Evolutionary conservation across 2,113 vertebrate species (phyloP).

Genomic region (Nettapus auritus): DNA sequence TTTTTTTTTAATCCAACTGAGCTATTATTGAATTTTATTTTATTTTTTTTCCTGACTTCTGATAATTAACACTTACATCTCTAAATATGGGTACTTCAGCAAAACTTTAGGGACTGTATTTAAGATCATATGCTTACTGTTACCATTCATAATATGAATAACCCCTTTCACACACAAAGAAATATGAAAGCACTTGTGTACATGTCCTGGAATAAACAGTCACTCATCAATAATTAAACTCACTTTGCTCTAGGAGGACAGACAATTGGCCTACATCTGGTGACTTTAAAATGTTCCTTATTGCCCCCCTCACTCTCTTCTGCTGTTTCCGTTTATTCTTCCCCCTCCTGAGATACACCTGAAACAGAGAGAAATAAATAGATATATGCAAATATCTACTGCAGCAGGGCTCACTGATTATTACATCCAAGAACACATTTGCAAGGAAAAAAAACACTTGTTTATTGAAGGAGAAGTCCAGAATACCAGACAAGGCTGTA

Average conservation of each 20-base stretch:
- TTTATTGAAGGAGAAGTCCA: not conserved
- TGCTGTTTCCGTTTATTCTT: not conserved
- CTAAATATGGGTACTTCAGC: not conserved
- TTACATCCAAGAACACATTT: not conserved
- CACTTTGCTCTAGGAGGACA: not conserved
- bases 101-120: not conserved
- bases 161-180: rapidly evolving
- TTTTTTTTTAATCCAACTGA: not conserved
- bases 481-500: not conserved
- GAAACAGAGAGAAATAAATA: not conserved
- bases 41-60: not conserved
- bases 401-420: not conserved
- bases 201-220: not conserved
- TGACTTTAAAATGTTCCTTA: not conserved
- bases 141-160: not conserved
- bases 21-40: not conserved
- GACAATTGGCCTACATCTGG: not conserved
- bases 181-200: not conserved
- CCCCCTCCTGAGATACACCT: not conserved
- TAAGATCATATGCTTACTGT: not conserved
- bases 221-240: not conserved
- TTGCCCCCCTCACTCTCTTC: rapidly evolving
- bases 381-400: not conserved
- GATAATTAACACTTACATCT: not conserved
- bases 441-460: not conserved